These are phyloP conservation scores for Vanessa tameamea DNA, from an alignment of 1,140 invertebrate species.

Conservation along the genomic window DNA sequence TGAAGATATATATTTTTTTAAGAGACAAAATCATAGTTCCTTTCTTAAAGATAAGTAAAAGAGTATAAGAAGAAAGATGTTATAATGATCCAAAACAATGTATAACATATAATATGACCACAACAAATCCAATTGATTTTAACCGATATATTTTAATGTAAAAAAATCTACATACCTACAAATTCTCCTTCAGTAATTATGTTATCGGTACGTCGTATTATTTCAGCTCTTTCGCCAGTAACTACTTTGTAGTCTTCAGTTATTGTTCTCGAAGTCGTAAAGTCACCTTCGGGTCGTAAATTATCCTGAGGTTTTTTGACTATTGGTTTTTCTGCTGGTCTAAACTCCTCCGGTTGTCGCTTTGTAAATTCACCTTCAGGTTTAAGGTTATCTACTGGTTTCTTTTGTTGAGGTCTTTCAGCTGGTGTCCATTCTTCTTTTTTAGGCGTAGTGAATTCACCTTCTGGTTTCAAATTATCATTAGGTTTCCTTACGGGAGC, in stretches of 20 bases:
- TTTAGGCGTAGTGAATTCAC: conserved; percentile 74
- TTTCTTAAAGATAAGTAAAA: too few species aligned
- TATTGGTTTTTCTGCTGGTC: conserved; percentile 82
- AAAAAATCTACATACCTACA: conserved; percentile 52
- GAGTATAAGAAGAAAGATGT: too few species aligned
- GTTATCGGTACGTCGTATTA: conserved; percentile 83
- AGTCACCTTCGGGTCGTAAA: conserved; percentile 83
- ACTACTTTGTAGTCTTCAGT: conserved; percentile 82
- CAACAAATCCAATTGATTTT: too few species aligned
- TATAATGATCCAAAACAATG: too few species aligned
- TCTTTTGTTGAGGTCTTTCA: conserved; percentile 75
- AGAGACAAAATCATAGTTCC: too few species aligned
- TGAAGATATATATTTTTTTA: too few species aligned
- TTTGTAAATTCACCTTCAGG: conserved; percentile 82
- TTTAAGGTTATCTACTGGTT: conserved; percentile 80
- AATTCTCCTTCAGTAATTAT: conserved; percentile 82
- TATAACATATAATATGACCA: too few species aligned
- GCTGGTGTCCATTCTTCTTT: conserved; percentile 78
- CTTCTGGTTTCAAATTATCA: conserved; percentile 74
- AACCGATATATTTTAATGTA: neutral
- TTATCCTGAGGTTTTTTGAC: conserved; percentile 82
- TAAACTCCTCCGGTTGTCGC: conserved; percentile 81
- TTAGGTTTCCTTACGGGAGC: conserved; percentile 56
- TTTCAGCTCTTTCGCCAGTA: conserved; percentile 82
- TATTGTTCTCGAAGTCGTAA: conserved; percentile 76